phyloP scores from a whole-genome alignment of 2,113 vertebrate genomes.

The Upupa epops region DNA sequence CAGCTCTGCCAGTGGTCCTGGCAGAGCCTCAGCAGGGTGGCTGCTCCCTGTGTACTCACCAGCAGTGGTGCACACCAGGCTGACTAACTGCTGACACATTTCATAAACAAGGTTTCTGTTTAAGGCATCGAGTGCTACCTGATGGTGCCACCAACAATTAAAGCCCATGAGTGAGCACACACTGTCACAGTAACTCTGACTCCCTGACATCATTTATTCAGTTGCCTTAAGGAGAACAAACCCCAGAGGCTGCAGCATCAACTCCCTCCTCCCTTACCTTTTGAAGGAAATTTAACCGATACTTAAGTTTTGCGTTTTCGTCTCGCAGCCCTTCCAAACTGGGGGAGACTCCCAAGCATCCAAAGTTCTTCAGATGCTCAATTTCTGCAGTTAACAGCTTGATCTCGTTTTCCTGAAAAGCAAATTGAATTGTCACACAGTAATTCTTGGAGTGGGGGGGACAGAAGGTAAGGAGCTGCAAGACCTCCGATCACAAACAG shows the following conservation, averaged over 20 bases:
- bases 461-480: neutral
- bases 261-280: slow-evolving; percentile 74
- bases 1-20: neutral
- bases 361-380: slow-evolving; percentile 81
- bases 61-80: no score
- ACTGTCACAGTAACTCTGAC: neutral
- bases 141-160: neutral
- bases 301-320: slow-evolving; percentile 90
- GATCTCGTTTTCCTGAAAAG: slow-evolving; percentile 87
- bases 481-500: neutral
- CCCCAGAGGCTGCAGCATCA: accelerated
- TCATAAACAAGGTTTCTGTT: neutral
- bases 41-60: no score
- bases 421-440: neutral
- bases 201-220: neutral
- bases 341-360: slow-evolving; percentile 63
- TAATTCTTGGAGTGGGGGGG: neutral
- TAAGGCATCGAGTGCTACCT: neutral
- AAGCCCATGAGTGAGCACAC: neutral
- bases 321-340: slow-evolving; percentile 82
- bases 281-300: slow-evolving; percentile 88
- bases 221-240: neutral
- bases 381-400: slow-evolving; percentile 84
- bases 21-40: neutral
- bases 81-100: neutral